These are phyloP conservation scores for Mesoclemmys tuberculata DNA, from an alignment of 2,113 vertebrate genomes.

Conservation along the genomic window DNA sequence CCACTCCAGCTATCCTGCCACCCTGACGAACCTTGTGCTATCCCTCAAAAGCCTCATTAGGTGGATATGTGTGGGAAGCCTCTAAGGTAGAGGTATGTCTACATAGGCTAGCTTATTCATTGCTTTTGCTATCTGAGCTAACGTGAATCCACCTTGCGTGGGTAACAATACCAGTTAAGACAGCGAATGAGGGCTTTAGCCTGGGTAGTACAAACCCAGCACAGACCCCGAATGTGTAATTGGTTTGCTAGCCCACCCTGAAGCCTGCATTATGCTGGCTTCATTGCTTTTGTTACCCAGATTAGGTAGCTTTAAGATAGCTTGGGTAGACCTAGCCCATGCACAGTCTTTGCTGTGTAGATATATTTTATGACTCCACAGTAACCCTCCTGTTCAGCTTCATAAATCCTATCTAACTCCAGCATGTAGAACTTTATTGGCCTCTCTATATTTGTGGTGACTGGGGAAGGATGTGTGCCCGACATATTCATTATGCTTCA, in stretches of 20 bases:
- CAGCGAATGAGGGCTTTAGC: background rate
- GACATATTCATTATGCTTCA: background rate
- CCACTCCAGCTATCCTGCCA: background rate
- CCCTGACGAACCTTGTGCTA: background rate
- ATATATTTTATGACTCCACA: background rate
- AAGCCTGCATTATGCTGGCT: background rate
- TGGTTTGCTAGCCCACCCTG: background rate
- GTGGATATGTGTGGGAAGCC: background rate
- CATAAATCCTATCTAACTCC: background rate
- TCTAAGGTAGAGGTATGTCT: background rate
- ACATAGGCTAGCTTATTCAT: background rate
- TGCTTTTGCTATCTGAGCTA: too few relatives aligned
- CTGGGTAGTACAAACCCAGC: background rate
- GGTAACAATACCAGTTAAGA: background rate
- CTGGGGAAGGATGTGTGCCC: background rate
- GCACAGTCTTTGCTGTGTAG: too few relatives aligned
- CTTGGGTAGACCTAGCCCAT: background rate
- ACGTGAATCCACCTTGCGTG: background rate
- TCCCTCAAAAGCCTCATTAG: background rate
- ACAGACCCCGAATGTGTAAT: background rate
- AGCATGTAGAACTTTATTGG: background rate
- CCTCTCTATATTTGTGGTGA: background rate
- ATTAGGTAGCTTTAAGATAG: background rate
- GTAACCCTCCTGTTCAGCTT: background rate
- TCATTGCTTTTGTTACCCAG: background rate